Evolutionary conservation across 2,113 vertebrate species (phyloP), one percentile per base, ranked within the genome.

Genomic region (Tragelaphus imberbis): DNA sequence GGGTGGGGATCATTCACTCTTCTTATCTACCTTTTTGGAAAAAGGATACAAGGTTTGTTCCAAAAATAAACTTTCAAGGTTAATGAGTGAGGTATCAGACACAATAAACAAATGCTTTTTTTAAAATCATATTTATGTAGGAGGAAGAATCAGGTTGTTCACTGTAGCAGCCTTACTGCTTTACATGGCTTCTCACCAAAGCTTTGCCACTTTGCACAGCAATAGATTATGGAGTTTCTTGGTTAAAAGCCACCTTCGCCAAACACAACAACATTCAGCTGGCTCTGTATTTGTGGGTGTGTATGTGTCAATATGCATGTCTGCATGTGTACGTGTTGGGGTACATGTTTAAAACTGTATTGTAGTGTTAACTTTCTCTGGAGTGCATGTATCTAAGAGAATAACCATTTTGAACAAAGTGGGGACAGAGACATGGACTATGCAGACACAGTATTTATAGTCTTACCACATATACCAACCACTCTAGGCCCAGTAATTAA

Each of bases 341-440:
- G 7, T 51, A 28, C 44, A 10, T 92, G 15, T 87, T 98, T 88
- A 91, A 97, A 95, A 96, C 21, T 55, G 40, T 63, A 91, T 96
- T 94, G 25, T 90, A 87, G 49, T 88, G 51, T 68, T 71, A 28
- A 94, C 47, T 88, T 95, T 93, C 51, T 95, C 61, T 84, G 47
- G 28, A 79, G 40, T 92, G 8, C 47, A 91, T 36, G 11, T 90
- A 56, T 90, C 47, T 95, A 75, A 51, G 27, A 95, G 40, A 84
- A 90, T 14, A 85, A 40, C 27, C 27, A 90, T 95, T 97, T 96
- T 92, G 53, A 91, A 96, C 30, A 77, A 93, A 96, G 68, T 68
- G 27, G 90, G 55, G n/a, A 47, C n/a, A 95, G 17, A 93, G 63
- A 36, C 19, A 59, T 44, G 10, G 28, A 65, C 75, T 97, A 9